Percentiles rank a stretch among this genome's conserved stretches.
phyloP scores from a whole-genome alignment of 2,888 invertebrate species.

The Eupeodes latifasciatus region DNA sequence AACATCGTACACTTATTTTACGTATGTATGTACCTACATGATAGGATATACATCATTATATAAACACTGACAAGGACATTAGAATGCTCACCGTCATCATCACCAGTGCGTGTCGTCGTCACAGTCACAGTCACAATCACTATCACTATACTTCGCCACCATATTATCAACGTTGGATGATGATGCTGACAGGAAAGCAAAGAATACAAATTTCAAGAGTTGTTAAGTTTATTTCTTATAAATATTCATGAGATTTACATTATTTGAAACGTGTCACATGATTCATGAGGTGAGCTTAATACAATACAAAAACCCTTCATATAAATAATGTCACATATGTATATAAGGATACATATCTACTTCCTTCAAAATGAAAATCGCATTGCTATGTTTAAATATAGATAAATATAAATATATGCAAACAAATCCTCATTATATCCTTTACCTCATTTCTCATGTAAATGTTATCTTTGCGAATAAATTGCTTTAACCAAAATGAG shows the following conservation, averaged over 20 bases:
- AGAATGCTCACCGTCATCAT: background rate
- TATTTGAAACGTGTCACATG: slow-evolving; percentile 13
- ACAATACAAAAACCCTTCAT: slow-evolving; percentile 10
- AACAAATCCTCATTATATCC: slow-evolving; percentile 43
- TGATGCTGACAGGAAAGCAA: background rate
- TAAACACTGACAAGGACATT: slow-evolving; percentile 34
- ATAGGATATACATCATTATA: background rate
- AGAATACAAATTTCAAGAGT: slow-evolving; percentile 36
- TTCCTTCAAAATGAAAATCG: slow-evolving; percentile 25
- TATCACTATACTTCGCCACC: no score
- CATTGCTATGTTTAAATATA: background rate
- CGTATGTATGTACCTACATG: background rate
- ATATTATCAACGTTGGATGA: background rate
- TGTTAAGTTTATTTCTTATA: slow-evolving; percentile 54
- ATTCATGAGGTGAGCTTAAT: slow-evolving; percentile 13
- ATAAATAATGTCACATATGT: background rate
- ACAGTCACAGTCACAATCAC: no score
- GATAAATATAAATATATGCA: no score
- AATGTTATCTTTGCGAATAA: slow-evolving; percentile 43
- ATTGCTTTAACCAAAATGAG: slow-evolving; percentile 15
- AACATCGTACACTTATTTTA: background rate
- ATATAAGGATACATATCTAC: background rate
- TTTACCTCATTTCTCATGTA: slow-evolving; percentile 36
- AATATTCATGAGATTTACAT: slow-evolving; percentile 62
- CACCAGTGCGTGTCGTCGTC: no score